These are phyloP conservation scores for Geotrupes spiniger DNA, from an alignment of 2,888 invertebrate genomes.

Conservation along the genomic window DNA sequence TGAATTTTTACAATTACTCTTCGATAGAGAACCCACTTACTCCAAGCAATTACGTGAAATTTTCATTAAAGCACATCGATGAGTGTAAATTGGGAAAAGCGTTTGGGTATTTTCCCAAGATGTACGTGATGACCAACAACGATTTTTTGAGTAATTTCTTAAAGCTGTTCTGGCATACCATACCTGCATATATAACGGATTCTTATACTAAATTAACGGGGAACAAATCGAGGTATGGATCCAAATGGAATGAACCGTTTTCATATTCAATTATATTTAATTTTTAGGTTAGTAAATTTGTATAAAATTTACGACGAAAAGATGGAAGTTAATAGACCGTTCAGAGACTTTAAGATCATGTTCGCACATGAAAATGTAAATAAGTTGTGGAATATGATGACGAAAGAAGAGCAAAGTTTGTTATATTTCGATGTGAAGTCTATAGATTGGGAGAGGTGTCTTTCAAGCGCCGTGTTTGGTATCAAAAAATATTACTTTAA, in stretches of 20 bases:
- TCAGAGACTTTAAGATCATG: not conserved
- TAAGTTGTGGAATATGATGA: not conserved
- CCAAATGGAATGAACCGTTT: too few species aligned
- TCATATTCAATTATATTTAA: not conserved
- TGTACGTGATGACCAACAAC: not conserved
- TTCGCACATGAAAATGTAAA: not conserved
- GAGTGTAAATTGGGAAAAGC: too few species aligned
- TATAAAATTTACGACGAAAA: not conserved
- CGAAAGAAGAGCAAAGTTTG: not conserved
- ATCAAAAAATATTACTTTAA: constrained; percentile 1
- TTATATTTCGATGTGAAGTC: not conserved
- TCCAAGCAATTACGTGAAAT: not conserved
- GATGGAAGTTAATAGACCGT: not conserved
- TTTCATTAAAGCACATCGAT: not conserved
- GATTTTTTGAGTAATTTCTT: not conserved
- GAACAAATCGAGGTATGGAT: not conserved
- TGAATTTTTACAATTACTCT: not conserved
- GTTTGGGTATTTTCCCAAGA: too few species aligned
- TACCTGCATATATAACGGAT: not conserved
- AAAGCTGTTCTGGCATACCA: not conserved
- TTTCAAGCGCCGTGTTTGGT: not conserved
- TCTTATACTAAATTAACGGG: not conserved
- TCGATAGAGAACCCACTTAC: too few species aligned
- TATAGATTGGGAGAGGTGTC: constrained; percentile 2
- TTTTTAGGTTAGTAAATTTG: not conserved